Base-by-base conservation (phyloP, 2,113 vertebrate genomes). In the Sigmodon hispidus region DNA sequence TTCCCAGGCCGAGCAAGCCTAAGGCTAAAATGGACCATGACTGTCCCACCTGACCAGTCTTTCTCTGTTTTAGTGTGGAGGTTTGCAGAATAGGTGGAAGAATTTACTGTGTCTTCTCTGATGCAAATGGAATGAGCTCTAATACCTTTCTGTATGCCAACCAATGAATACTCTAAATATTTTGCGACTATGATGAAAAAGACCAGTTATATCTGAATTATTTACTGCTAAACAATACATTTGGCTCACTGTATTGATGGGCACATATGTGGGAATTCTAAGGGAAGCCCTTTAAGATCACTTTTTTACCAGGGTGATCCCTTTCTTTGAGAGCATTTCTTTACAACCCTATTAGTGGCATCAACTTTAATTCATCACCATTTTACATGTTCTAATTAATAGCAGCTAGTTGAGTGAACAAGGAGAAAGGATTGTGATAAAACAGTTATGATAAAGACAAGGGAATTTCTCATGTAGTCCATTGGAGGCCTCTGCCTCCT, bases 381-480 rank as follows among this genome's bases (percentile, higher is more conserved):
- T 80, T 80, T 34, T 63, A 48, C 50, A 31, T 57, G 55, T 72
- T 48, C 89, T n/a, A 70, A 65, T 6, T 40, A 86, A 86, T 1
- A 92, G 79, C 6, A 80, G 69, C 10, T 95, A 79, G 43, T 61
- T 84, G 31, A 90, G 34, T 24, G 67, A 85, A 40, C 94, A 50
- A 91, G 89, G 65, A 69, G 61, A 91, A 93, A 89, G 40, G 15
- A n/a, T n/a, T n/a, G n/a, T n/a, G n/a, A n/a, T n/a, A n/a, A 94
- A 8, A 24, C 5, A 0, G 65, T 50, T 72, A 8, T n/a, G 5
- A 83, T 79, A 59, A 67, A 19, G 43, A 86, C 63, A 16, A 29
- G 45, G n/a, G 21, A 3, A 4, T 72, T 83, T 87, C 57, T 69
- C 81, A 81, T 10, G 59, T 45, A 92, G n/a, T 63, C 52, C 22